phyloP scores from a whole-genome alignment of 2,797 vertebrate species.

The Tinamus major region DNA sequence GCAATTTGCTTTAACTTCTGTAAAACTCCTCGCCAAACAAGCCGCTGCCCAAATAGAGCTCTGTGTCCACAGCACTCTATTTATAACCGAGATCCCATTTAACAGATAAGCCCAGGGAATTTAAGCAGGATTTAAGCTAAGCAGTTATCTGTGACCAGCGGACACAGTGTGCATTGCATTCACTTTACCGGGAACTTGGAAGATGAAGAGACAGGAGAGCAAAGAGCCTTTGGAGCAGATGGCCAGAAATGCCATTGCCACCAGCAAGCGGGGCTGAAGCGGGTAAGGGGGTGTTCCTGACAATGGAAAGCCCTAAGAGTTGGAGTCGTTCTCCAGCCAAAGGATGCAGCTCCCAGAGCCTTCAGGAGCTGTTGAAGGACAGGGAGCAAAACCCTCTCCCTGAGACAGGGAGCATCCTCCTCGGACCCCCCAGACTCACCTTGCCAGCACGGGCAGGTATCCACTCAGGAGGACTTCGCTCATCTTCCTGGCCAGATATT shows the following conservation, averaged over 20 bases:
- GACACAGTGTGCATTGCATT: not conserved
- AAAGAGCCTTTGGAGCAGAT: not conserved
- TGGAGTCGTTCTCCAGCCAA: not conserved
- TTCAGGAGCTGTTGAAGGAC: not conserved
- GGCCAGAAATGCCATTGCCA: not conserved
- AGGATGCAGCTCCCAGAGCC: not conserved
- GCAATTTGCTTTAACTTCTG: slow-evolving; percentile 54
- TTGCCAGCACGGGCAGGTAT: not conserved
- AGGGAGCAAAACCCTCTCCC: not conserved
- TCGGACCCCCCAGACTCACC: not conserved
- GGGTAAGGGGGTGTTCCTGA: not conserved
- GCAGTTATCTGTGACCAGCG: slow-evolving; percentile 66
- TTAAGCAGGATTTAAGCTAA: slow-evolving; percentile 71
- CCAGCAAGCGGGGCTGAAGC: not conserved
- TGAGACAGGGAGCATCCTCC: not conserved
- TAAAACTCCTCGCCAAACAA: slow-evolving; percentile 66
- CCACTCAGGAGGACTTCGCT: not conserved
- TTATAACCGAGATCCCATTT: slow-evolving; percentile 64
- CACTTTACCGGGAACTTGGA: slow-evolving; percentile 18
- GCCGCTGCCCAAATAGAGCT: slow-evolving; percentile 16
- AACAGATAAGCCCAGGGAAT: slow-evolving; percentile 65
- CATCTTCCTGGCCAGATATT: slow-evolving; percentile 17
- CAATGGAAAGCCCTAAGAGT: not conserved
- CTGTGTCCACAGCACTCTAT: slow-evolving; percentile 57
- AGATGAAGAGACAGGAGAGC: not conserved